These are phyloP conservation scores for Cylindroiulus punctatus DNA, from an alignment of 2,888 invertebrate genomes.

Conservation along the genomic window DNA sequence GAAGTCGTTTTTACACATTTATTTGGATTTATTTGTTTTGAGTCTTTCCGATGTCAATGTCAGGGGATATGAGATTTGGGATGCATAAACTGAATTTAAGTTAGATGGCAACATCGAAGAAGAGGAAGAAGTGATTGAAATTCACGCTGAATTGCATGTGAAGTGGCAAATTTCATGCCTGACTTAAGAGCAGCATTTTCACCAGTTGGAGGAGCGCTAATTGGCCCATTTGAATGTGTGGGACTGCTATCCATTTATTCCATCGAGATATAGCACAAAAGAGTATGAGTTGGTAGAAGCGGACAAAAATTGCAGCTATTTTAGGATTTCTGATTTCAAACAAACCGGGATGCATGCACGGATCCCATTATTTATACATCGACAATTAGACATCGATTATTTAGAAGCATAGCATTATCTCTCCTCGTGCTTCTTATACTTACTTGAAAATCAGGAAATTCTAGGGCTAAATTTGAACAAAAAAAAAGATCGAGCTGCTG, in stretches of 20 bases:
- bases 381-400: background rate
- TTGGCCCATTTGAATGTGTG: conserved; percentile 26
- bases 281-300: background rate
- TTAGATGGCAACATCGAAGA: background rate
- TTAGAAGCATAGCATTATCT: background rate
- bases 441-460: background rate
- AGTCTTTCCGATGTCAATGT: background rate
- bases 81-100: background rate
- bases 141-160: conserved; percentile 43
- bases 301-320: background rate
- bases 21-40: background rate
- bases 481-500: background rate
- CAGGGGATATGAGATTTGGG: background rate
- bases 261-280: background rate
- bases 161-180: conserved; percentile 28
- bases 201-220: conserved; percentile 49
- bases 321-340: conserved; percentile 8
- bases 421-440: background rate
- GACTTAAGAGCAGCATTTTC: conserved; percentile 39
- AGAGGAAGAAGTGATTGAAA: conserved; percentile 28
- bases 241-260: background rate
- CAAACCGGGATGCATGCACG: background rate
- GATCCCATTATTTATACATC: conserved; percentile 34
- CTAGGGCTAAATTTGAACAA: background rate
- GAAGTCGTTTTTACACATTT: too few relatives aligned